Conservation (phyloP, 2,797 vertebrate genomes). For the Microctenopoma stevenorrisi region DNA sequence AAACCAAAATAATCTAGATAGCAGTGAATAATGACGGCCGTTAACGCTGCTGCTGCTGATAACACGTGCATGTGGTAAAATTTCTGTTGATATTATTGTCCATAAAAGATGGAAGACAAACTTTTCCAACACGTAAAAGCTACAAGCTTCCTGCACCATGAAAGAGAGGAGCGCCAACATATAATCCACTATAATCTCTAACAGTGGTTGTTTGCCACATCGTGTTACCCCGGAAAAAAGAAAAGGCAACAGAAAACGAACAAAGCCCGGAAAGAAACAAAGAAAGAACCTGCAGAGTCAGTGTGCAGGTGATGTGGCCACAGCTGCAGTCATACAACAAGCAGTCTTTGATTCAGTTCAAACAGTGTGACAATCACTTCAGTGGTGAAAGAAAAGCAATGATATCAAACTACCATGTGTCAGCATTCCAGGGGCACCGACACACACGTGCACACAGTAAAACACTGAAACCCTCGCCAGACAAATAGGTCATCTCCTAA, state of each 20-base stretch:
- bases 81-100: background rate
- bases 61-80: background rate
- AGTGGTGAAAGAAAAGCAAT: constrained; percentile 65
- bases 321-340: constrained; percentile 67
- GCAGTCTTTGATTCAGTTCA: constrained; percentile 75
- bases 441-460: constrained; percentile 24
- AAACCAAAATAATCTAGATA: background rate
- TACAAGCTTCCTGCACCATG: background rate
- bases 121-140: background rate
- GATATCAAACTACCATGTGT: constrained; percentile 71
- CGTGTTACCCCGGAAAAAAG: background rate
- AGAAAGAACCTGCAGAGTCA: constrained; percentile 4
- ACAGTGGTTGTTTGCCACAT: background rate
- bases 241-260: background rate
- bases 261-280: constrained; percentile 28
- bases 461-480: background rate
- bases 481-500: background rate
- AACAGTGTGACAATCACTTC: constrained; percentile 75
- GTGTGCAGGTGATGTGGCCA: constrained; percentile 59
- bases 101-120: background rate
- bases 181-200: no score
- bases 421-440: constrained; percentile 9
- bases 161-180: background rate
- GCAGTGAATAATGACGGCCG: background rate
- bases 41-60: background rate